Evolutionary conservation across 2,797 vertebrate species (phyloP), one percentile per base, ranked within the genome.

Genomic region (Glyptemys insculpta): DNA sequence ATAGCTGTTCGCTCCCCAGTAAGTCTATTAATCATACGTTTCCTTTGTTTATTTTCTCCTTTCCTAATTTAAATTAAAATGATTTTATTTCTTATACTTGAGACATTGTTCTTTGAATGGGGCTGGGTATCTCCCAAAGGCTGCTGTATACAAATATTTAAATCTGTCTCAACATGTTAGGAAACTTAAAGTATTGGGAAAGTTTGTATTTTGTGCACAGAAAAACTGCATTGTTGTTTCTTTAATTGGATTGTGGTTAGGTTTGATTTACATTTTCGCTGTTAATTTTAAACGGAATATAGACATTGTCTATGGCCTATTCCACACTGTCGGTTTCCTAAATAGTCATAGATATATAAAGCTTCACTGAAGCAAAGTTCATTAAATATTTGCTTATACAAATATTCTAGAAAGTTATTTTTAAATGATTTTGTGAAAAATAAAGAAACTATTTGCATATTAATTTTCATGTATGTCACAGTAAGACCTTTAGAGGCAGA

Each of bases 11-110:
- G 29, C 86, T 5, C 8, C 6, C 79, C 5, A 83, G 34, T n/a
- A 79, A 94, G 1, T 2, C 6, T 52, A 8, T 21, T 25, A 44
- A 44, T 44, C 12, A 44, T 74, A 44, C 49, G 37, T 80, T 88
- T 89, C 89, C 37, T 87, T 94, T 6, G 57, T 49, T 62, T 76
- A 3, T 88, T 82, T 85, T 3, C 59, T 72, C 16, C 34, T 5
- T 37, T 6, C 2, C 3, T 1, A 86, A 56, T 87, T 62, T 86
- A 86, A 94, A 93, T 49, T 1, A 87, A 93, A 90, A 87, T 87
- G 1, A 21, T 18, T 62, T 85, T 68, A 52, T 0, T 44, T 91
- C 79, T 29, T 84, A n/a, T 1, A 2, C 65, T 47, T 3, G 56
- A 59, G 3, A 85, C 0, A n/a, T 88, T 86, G 56, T 18, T 82